Percentiles rank a stretch among this genome's conserved stretches.
These are phyloP conservation scores for Plecturocebus donacophilus DNA, from an alignment of 2,113 vertebrate species.

Conservation along the genomic window DNA sequence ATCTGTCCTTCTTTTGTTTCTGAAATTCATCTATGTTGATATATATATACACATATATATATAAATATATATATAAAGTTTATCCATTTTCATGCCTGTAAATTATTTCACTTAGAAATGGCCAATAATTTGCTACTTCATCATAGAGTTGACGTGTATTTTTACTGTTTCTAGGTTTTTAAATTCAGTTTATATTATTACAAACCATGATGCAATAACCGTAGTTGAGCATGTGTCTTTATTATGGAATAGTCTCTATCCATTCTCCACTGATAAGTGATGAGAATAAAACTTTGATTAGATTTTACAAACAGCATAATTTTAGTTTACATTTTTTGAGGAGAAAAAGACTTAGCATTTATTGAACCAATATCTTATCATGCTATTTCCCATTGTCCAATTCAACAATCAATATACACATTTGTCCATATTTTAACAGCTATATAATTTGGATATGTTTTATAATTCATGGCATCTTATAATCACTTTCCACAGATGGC, in stretches of 20 bases:
- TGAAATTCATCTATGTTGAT: background rate
- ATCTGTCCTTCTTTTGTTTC: background rate
- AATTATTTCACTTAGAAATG: background rate
- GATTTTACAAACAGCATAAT: background rate
- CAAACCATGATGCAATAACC: background rate
- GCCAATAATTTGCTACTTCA: background rate
- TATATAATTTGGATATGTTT: background rate
- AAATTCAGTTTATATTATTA: constrained; percentile 24
- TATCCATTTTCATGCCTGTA: background rate
- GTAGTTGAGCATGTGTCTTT: background rate
- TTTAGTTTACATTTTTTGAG: background rate
- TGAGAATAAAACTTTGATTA: background rate
- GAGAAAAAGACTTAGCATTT: background rate
- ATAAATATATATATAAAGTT: background rate
- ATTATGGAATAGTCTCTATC: background rate
- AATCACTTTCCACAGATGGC: background rate
- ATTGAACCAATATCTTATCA: background rate
- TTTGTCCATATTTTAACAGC: background rate
- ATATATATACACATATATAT: background rate
- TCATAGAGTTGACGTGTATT: background rate
- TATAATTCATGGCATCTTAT: background rate
- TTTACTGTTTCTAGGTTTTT: background rate
- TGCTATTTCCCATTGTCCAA: background rate
- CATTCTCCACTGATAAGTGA: background rate
- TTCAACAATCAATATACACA: background rate